Evolutionary conservation across 2,113 vertebrate genomes (phyloP).

Genomic region (Xiphophorus hellerii): DNA sequence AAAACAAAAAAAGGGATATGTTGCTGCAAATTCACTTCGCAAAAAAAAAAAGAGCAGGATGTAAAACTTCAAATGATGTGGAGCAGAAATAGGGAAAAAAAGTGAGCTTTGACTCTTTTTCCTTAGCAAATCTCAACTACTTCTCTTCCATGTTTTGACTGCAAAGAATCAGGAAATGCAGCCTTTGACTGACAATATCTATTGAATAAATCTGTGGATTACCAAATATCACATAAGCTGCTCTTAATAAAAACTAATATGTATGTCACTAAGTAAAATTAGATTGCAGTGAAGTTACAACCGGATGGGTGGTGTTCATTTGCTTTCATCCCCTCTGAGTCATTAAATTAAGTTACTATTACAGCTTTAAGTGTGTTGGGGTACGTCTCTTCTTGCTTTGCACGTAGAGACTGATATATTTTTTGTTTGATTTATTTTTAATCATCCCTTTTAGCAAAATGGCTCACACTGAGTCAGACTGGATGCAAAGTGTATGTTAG

Average conservation of each 20-base stretch:
- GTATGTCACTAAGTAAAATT: too few relatives aligned
- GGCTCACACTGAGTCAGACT: not conserved
- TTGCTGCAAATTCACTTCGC: not conserved
- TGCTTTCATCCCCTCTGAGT: too few relatives aligned
- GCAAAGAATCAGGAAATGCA: not conserved
- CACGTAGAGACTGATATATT: not conserved
- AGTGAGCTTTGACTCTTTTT: not conserved
- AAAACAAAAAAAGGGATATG: not conserved
- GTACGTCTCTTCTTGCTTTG: too few relatives aligned
- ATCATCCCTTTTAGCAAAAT: not conserved
- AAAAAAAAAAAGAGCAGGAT: not conserved
- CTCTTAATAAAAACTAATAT: too few relatives aligned
- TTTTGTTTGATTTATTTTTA: not conserved
- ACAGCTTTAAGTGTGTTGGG: too few relatives aligned
- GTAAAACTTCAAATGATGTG: too few relatives aligned
- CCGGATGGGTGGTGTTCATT: too few relatives aligned
- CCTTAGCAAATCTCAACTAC: not conserved
- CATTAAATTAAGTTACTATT: too few relatives aligned
- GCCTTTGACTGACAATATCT: not conserved
- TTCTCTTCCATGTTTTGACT: not conserved
- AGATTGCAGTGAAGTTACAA: too few relatives aligned
- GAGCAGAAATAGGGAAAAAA: too few relatives aligned
- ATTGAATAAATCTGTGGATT: too few relatives aligned
- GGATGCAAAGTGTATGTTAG: not conserved
- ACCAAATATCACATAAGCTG: too few relatives aligned